phyloP scores from a whole-genome alignment of 2,888 invertebrate species.

The Dasypolia templi region DNA sequence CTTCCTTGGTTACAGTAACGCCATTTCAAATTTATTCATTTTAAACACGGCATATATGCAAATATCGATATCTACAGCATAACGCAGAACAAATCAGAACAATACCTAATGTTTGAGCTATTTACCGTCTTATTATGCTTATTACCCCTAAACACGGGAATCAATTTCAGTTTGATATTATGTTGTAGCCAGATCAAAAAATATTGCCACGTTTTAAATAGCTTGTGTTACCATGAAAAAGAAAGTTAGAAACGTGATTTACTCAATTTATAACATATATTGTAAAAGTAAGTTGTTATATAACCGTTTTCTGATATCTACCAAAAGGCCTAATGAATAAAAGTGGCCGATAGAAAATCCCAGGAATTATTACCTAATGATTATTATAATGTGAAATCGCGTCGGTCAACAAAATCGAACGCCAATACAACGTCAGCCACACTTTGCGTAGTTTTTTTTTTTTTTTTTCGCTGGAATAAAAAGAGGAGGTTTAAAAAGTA shows the following conservation, averaged over 20 bases:
- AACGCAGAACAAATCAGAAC: no score
- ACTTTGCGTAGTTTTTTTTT: no score
- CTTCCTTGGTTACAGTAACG: no score
- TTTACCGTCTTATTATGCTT: no score
- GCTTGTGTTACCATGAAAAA: slow-evolving; percentile 9
- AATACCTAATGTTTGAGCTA: neutral
- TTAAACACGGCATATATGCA: neutral
- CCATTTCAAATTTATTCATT: neutral
- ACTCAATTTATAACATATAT: no score
- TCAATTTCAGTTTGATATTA: neutral
- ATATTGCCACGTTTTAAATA: neutral
- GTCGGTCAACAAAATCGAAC: no score
- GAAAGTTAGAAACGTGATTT: neutral
- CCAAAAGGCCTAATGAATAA: neutral
- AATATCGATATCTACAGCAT: neutral
- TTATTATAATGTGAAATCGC: no score
- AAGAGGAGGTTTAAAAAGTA: no score
- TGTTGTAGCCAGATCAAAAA: slow-evolving; percentile 23
- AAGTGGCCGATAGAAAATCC: neutral
- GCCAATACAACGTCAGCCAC: no score
- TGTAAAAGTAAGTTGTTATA: neutral
- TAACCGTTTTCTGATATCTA: neutral
- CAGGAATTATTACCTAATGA: no score
- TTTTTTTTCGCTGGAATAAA: no score
- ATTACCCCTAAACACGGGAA: neutral